phyloP scores from a whole-genome alignment of 1,140 invertebrate genomes.

The Hycleus cichorii region DNA sequence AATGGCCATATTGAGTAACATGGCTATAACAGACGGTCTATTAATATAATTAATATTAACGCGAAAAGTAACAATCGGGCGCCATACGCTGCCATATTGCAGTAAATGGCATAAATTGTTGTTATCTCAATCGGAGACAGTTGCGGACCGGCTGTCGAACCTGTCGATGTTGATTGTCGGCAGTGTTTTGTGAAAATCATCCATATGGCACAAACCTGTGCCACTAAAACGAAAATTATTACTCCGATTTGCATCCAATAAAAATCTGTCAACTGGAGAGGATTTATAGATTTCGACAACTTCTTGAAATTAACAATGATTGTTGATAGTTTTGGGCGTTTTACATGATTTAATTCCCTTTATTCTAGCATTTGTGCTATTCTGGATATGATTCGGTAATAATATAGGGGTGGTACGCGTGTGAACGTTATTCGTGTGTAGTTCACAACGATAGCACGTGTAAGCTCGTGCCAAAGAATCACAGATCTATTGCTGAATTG shows the following conservation, averaged over 20 bases:
- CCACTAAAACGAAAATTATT: too few species aligned
- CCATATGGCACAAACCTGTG: background rate
- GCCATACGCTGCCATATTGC: constrained; percentile 10
- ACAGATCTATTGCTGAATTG: background rate
- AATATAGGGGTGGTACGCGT: constrained; percentile 26
- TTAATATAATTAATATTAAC: constrained; percentile 15
- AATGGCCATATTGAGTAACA: too few species aligned
- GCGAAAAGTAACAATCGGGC: constrained; percentile 13
- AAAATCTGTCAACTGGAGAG: too few species aligned
- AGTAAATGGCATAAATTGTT: constrained; percentile 13
- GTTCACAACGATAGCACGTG: constrained; percentile 35
- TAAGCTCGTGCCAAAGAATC: constrained; percentile 16
- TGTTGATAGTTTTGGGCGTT: too few species aligned
- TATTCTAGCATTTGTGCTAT: too few species aligned
- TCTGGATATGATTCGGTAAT: constrained; percentile 3
- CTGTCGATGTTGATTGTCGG: constrained; percentile 15
- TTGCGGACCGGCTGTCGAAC: constrained; percentile 12
- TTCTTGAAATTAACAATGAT: too few species aligned
- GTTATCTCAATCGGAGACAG: constrained; percentile 14
- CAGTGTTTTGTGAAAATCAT: background rate
- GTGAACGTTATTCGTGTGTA: constrained; percentile 32
- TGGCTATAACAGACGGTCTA: constrained; percentile 1
- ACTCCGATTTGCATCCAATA: too few species aligned
- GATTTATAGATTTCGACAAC: too few species aligned
- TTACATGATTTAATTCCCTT: too few species aligned